These are phyloP conservation scores for Phaethornis superciliosus DNA, from an alignment of 2,113 vertebrate genomes.

Conservation along the genomic window DNA sequence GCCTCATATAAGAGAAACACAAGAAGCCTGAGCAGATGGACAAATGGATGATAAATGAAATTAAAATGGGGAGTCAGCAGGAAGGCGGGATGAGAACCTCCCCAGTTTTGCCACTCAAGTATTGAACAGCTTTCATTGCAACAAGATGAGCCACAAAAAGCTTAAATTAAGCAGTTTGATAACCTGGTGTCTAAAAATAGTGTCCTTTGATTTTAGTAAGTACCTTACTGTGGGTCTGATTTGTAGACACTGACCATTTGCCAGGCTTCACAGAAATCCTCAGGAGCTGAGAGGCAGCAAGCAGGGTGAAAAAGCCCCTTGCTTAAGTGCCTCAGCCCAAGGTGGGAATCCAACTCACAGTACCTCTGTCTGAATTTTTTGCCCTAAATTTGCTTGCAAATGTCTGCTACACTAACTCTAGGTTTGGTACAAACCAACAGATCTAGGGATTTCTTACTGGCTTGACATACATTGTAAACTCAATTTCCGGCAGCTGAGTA, in stretches of 20 bases:
- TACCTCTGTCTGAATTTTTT: neutral
- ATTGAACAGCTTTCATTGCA: neutral
- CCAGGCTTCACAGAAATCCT: neutral
- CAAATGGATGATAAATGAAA: neutral
- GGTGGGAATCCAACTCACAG: fast-evolving
- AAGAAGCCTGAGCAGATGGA: neutral
- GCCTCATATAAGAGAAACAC: neutral
- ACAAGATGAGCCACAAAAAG: neutral
- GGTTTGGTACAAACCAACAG: neutral
- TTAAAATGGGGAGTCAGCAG: neutral
- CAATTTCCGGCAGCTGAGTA: neutral
- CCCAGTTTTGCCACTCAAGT: neutral
- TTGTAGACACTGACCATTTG: neutral
- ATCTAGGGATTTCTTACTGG: neutral
- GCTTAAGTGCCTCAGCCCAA: neutral
- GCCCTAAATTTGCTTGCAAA: neutral
- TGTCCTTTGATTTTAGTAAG: neutral
- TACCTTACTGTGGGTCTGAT: neutral
- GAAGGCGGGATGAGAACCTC: neutral
- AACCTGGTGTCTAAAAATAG: neutral
- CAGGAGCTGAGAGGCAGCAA: neutral
- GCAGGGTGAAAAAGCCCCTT: neutral
- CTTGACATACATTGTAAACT: neutral
- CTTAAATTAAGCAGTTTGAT: neutral
- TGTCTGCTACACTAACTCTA: neutral